phyloP scores from a whole-genome alignment of 1,140 invertebrate species.

The Bradynema listronoti region DNA sequence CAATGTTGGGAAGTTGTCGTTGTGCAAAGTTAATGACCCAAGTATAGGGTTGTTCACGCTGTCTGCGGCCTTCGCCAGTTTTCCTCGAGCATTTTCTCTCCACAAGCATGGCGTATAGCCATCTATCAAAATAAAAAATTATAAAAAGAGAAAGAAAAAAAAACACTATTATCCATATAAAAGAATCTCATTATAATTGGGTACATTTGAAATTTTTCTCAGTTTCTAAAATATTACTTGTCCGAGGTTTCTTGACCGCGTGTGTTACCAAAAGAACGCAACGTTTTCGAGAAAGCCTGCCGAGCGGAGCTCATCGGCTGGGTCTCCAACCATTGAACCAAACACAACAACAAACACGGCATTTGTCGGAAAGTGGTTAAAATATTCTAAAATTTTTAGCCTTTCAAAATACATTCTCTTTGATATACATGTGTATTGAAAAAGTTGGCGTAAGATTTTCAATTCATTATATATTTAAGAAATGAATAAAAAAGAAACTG shows the following conservation, averaged over 20 bases:
- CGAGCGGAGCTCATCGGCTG: constrained; percentile 29
- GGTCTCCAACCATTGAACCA: constrained; percentile 41
- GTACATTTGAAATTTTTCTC: background rate
- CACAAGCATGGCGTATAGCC: constrained; percentile 28
- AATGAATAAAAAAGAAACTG: background rate
- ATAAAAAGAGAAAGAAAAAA: constrained; percentile 3
- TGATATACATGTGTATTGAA: too few species aligned
- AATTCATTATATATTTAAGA: constrained; percentile 20
- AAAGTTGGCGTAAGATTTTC: background rate
- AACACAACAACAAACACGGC: constrained; percentile 31
- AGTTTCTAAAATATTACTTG: background rate
- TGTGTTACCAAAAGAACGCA: constrained; percentile 24
- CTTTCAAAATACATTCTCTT: too few species aligned
- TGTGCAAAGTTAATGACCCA: constrained; percentile 38
- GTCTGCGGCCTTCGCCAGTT: constrained; percentile 19
- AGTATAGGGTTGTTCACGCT: constrained; percentile 34
- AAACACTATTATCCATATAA: background rate
- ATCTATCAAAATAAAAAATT: constrained; percentile 19
- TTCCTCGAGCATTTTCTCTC: constrained; percentile 6
- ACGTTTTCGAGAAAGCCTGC: constrained; percentile 26
- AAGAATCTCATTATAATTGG: background rate
- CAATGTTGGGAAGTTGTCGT: constrained; percentile 30
- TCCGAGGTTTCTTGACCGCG: constrained; percentile 1
- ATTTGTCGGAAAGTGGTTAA: constrained; percentile 31
- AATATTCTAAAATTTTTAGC: constrained; percentile 38